phyloP scores from a whole-genome alignment of 2,888 invertebrate genomes.

The Hofmannophila pseudospretella region DNA sequence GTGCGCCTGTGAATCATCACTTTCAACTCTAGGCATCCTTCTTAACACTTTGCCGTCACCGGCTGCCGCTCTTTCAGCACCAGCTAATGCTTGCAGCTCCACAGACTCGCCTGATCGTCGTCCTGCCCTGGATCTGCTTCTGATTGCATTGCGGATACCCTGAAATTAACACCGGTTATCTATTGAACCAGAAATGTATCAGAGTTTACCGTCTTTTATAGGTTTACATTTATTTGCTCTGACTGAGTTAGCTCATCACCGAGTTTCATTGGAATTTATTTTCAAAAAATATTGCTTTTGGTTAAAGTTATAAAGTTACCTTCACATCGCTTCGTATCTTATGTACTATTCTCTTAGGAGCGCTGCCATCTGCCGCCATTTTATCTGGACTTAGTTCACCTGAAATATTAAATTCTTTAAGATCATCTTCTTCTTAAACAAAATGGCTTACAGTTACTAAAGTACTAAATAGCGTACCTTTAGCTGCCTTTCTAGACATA shows the following conservation, averaged over 20 bases:
- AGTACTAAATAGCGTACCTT: slow-evolving; percentile 26
- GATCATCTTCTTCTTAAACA: neutral
- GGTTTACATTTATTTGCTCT: too few relatives aligned
- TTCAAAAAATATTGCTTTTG: too few relatives aligned
- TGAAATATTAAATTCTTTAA: slow-evolving; percentile 22
- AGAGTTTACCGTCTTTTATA: too few relatives aligned
- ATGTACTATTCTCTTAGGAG: slow-evolving; percentile 87
- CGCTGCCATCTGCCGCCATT: slow-evolving; percentile 78
- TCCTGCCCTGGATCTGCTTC: slow-evolving; percentile 74
- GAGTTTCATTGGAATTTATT: too few relatives aligned
- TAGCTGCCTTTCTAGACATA: slow-evolving; percentile 58
- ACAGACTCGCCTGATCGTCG: slow-evolving; percentile 81
- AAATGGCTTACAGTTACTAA: neutral
- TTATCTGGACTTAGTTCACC: slow-evolving; percentile 64
- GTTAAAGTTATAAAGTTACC: too few relatives aligned
- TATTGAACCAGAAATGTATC: too few relatives aligned
- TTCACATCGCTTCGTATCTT: slow-evolving; percentile 91
- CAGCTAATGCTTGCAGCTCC: slow-evolving; percentile 71
- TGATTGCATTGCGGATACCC: slow-evolving; percentile 79
- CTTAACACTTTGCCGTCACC: slow-evolving; percentile 77
- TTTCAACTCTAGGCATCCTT: slow-evolving; percentile 86
- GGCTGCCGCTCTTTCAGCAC: slow-evolving; percentile 51
- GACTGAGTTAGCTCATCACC: too few relatives aligned
- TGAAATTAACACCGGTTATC: slow-evolving; percentile 27
- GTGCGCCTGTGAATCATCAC: slow-evolving; percentile 80